Evolutionary conservation across 2,797 vertebrate genomes (phyloP), one percentile per base, ranked within the genome.

Genomic region (Ptychadena robeensis): DNA sequence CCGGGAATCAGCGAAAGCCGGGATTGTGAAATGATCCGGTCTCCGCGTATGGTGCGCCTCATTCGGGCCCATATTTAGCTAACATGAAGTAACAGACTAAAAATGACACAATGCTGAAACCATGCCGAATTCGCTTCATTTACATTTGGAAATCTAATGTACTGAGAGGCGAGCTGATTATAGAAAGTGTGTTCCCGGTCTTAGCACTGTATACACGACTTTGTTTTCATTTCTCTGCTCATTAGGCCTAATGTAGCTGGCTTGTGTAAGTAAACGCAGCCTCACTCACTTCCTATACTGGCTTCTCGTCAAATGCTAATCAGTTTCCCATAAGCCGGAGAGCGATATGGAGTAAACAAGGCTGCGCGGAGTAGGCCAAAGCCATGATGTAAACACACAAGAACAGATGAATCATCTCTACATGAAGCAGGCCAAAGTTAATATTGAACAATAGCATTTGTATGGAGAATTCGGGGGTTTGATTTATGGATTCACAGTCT

Each of bases 31-130:
- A 69, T 59, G 65, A 69, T 68, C 65, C 71, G 68, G 72, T 82
- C 71, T 70, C 53, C 18, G 10, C 53, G 67, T 82, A 73, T 69
- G 80, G 34, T 11, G 73, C 1, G 7, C 22, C 48, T 69, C 27
- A n/a, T 66, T 70, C 65, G 64, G 65, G 80, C 38, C 73, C 80
- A 82, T 82, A 82, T 82, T 82, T 82, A 82, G 80, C 80, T 25
- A 82, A 67, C 32, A 38, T 48, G 12, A 25, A 57, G 61, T 61
- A 11, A 53, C n/a, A 32, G 64, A 74, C 67, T 82, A 31, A 67
- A n/a, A 9, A 38, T 82, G 65, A 82, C 28, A 65, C 64, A 63
- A 76, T 32, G 35, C 73, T 69, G 53, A 68, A 82, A 57, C 31
- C 12, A 81, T 35, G 38, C 65, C 32, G 37, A 34, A 81, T 65